phyloP scores from a whole-genome alignment of 2,888 invertebrate genomes.

The Tinea trinotella region DNA sequence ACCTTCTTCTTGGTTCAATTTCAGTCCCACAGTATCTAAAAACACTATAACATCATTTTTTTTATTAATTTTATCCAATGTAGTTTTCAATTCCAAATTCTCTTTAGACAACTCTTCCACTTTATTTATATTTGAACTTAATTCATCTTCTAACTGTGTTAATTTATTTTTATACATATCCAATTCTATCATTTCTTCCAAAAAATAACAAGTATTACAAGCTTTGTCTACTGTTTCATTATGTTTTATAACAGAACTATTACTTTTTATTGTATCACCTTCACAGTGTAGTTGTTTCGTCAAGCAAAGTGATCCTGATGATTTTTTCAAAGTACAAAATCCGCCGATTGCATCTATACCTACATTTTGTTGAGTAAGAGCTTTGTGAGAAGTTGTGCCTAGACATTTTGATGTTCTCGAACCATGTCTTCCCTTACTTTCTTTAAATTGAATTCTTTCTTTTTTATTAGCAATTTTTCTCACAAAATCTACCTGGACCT shows the following conservation, averaged over 20 bases:
- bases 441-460: background rate
- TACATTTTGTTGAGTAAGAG: background rate
- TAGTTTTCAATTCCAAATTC: constrained; percentile 40
- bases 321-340: background rate
- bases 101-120: constrained; percentile 40
- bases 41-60: background rate
- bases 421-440: background rate
- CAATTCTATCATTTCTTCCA: constrained; percentile 28
- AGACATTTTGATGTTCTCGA: background rate
- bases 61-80: constrained; percentile 33
- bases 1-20: background rate
- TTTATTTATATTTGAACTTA: constrained; percentile 37
- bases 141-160: constrained; percentile 35
- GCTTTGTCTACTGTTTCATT: constrained; percentile 32
- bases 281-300: background rate
- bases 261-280: constrained; percentile 21
- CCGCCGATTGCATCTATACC: background rate
- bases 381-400: background rate
- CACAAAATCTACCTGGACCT: constrained; percentile 41
- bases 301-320: background rate
- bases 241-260: constrained; percentile 30
- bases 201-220: constrained; percentile 31
- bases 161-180: constrained; percentile 32
- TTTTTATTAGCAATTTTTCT: constrained; percentile 28
- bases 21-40: background rate